Evolutionary conservation across 2,113 vertebrate species (phyloP).

Genomic region (Zosterops pallidus): DNA sequence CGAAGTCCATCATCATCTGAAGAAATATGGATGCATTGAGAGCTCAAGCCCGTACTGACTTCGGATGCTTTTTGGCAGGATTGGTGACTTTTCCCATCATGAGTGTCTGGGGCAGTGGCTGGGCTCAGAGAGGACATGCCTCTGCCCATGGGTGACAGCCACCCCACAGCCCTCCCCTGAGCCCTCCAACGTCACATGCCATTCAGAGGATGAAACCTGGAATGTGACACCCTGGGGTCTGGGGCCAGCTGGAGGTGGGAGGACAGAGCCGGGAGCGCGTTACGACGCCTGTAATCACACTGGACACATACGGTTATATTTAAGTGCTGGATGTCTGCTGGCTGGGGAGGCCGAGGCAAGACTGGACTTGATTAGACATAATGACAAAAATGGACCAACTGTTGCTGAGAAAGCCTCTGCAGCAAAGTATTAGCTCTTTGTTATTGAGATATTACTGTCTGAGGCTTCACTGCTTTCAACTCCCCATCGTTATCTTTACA

Average conservation of each 20-base stretch:
- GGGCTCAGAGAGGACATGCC: not conserved
- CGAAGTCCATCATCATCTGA: not conserved
- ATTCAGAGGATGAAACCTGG: constrained; percentile 1
- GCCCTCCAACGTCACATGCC: not conserved
- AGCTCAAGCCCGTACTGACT: fast-evolving
- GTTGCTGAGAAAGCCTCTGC: constrained; percentile 56
- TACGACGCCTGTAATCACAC: not conserved
- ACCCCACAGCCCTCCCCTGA: not conserved
- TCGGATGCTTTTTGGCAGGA: fast-evolving
- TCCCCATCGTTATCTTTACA: constrained; percentile 65
- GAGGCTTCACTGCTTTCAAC: constrained; percentile 59
- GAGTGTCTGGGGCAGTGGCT: not conserved
- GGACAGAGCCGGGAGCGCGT: not conserved
- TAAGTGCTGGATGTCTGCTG: constrained; percentile 59
- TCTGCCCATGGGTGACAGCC: not conserved
- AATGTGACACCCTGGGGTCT: constrained; percentile 38
- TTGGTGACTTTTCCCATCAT: fast-evolving
- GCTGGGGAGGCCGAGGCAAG: constrained; percentile 57
- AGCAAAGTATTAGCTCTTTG: constrained; percentile 37
- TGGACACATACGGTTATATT: constrained; percentile 67
- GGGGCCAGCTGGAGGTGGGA: constrained; percentile 45
- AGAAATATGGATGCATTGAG: fast-evolving
- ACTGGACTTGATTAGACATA: constrained; percentile 69
- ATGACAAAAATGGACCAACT: constrained; percentile 69
- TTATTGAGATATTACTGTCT: constrained; percentile 58